Evolutionary conservation across 1,140 invertebrate species (phyloP).

Genomic region (Pseudomyrmex gracilis): DNA sequence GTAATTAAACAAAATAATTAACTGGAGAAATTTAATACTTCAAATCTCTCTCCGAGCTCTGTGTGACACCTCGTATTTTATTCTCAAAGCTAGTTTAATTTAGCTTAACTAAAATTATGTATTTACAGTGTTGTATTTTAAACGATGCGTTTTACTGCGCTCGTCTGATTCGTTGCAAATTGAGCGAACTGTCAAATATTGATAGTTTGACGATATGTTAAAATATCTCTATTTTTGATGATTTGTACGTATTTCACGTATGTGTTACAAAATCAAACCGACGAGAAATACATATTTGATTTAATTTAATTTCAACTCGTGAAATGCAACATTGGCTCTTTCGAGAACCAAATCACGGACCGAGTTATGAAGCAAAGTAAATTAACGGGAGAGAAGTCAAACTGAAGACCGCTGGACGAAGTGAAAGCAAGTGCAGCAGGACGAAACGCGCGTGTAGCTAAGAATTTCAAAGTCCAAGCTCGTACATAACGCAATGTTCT

Average conservation of each 20-base stretch:
- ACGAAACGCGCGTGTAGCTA: conserved; percentile 7
- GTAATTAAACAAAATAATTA: too few relatives aligned
- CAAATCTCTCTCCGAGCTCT: not conserved
- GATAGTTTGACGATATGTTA: not conserved
- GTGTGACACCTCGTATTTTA: not conserved
- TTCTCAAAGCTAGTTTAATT: conserved; percentile 5
- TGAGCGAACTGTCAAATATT: conserved; percentile 10
- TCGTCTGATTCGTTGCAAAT: not conserved
- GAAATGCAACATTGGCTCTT: conserved; percentile 1
- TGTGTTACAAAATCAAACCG: too few relatives aligned
- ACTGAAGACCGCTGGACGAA: not conserved
- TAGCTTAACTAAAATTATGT: conserved; percentile 6
- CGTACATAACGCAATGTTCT: conserved; percentile 48
- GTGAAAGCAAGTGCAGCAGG: conserved; percentile 19
- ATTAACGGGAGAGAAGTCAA: conserved; percentile 18
- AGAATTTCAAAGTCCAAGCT: conserved; percentile 45
- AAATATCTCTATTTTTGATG: too few relatives aligned
- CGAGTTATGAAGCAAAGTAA: not conserved
- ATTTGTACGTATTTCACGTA: too few relatives aligned
- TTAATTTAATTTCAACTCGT: not conserved
- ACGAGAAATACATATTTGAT: not conserved
- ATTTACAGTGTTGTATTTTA: not conserved
- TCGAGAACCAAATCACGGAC: too few relatives aligned
- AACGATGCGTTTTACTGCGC: not conserved
- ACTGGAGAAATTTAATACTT: not conserved